Evolutionary conservation across 1,140 invertebrate genomes (phyloP), one percentile per base, ranked within the genome.

Genomic region (Thaumetopoea pityocampa): DNA sequence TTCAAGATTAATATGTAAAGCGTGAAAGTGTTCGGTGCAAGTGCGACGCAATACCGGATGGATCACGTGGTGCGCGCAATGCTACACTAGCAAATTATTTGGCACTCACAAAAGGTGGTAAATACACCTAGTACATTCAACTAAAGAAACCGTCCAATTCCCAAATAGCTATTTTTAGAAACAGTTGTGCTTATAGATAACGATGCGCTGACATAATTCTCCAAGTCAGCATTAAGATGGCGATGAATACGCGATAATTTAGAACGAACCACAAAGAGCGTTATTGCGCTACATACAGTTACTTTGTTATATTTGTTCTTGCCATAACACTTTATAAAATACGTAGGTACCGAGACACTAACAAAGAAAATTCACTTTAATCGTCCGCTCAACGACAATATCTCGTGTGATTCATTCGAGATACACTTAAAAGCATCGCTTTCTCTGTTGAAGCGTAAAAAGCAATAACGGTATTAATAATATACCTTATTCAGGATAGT

Each of bases 1-100:
- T 47, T 49, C 28, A 11, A 59, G 52, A 53, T 62, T 53, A 60
- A 67, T 54, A 64, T 60, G 66, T 66, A 62, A 43, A 40, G 23
- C 27, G 15, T 10, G 45, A 49, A 29, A 41, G 19, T 29, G 10
- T 16, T 41, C 33, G 15, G 18, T 20, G 7, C 35, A 28, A 54
- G 32, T 49, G 33, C 53, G 33, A 43, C 46, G 55, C 48, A 61
- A 17, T 46, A 41, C 5, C 22, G 15, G 15, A n/a, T n/a, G n/a
- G n/a, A 32, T 52, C 57, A 52, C 37, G 47, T 53, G 56, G 33
- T 46, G 29, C 28, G 14, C 26, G 17, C 34, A 40, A 24, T 50
- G 43, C 49, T 38, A 23, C 20, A 41, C 27, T 32, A 51, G 20
- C 18, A 26, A 49, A 50, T 53, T 50, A 54, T 40, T 64, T 64